A percentile compares a stretch with the other conserved stretches of the same genome.
Evolutionary conservation across 2,888 invertebrate species (phyloP).

Genomic region (Cephus pygmeus): DNA sequence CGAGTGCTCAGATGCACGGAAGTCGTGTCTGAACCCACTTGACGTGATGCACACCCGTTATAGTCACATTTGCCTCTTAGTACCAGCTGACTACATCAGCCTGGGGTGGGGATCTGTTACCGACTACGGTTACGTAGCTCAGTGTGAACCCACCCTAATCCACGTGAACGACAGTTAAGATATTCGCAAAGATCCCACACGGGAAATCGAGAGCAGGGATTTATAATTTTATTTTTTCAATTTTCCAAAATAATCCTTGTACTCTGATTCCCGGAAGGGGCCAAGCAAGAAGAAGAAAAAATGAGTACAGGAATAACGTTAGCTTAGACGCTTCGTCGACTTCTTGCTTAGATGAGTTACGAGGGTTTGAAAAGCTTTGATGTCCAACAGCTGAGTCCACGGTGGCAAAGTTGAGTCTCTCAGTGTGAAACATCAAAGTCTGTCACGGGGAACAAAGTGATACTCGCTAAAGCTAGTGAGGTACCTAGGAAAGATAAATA

Average conservation of each 20-base stretch:
- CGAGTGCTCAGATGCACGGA: constrained; percentile 7
- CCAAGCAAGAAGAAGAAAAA: neutral
- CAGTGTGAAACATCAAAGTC: neutral
- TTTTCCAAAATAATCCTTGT: neutral
- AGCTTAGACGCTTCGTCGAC: neutral
- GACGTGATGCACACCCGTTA: constrained; percentile 7
- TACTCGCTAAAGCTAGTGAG: neutral
- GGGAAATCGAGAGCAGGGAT: neutral
- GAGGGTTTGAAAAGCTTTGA: neutral
- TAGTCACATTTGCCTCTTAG: neutral
- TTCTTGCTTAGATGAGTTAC: constrained; percentile 2
- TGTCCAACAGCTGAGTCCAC: constrained; percentile 8
- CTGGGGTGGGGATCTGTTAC: neutral
- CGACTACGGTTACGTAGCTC: neutral
- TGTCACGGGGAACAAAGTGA: neutral
- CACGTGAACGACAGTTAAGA: neutral
- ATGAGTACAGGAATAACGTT: neutral
- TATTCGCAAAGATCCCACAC: neutral
- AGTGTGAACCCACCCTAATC: neutral
- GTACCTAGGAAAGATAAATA: neutral
- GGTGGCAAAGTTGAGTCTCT: neutral
- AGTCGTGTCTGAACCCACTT: constrained; percentile 1
- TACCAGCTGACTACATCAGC: neutral
- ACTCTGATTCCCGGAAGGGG: neutral
- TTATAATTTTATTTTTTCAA: neutral